Percentiles rank a stretch among this genome's conserved stretches.
Conservation (phyloP, 2,113 vertebrate species). For the Neolamprologus sp. region DNA sequence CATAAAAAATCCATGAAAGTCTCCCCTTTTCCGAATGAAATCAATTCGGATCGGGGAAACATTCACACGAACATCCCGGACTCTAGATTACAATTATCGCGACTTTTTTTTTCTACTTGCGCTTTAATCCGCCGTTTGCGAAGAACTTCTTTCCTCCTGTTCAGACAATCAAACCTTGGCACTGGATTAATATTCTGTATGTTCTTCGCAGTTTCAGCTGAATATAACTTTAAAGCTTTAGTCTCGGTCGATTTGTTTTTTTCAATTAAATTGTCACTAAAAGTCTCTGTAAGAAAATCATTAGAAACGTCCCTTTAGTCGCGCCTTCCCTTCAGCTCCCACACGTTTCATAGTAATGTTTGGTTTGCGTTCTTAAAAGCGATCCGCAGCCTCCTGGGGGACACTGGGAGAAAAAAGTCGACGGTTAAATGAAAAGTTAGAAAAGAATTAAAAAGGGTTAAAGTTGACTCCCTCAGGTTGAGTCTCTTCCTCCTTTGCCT, state of each 20-base stretch:
- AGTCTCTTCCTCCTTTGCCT: conserved; percentile 7
- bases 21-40: conserved; percentile 54
- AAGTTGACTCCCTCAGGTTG: neutral
- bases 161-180: neutral
- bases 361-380: neutral
- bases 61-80: conserved; percentile 56
- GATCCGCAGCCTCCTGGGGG: neutral
- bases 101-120: neutral
- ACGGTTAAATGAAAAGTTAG: neutral
- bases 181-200: neutral
- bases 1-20: conserved; percentile 76
- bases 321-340: neutral
- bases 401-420: neutral
- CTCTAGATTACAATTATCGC: neutral
- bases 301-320: neutral
- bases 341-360: neutral
- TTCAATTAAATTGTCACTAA: neutral
- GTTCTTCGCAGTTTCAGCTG: neutral
- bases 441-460: neutral
- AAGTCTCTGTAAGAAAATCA: neutral
- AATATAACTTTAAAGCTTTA: neutral
- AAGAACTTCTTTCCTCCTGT: neutral
- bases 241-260: neutral
- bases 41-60: conserved; percentile 61
- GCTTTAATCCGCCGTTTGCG: neutral